Base-by-base conservation (phyloP, 37 sponge, comb jelly and placozoan species). In the Bolinopsis microptera region DNA sequence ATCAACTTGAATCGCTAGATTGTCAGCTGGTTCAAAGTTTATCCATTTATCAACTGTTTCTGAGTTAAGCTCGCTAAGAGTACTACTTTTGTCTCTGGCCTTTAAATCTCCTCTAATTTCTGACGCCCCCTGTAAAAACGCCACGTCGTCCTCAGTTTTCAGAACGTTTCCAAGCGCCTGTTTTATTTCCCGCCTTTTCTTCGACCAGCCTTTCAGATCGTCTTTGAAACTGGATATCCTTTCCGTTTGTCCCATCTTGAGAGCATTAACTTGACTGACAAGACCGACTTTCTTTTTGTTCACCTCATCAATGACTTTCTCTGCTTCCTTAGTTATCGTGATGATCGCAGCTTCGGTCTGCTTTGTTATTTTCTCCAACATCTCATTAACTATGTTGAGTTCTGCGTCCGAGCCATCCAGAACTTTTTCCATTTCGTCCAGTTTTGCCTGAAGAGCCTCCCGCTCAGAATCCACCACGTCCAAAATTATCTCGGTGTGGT, bases 291-390 rank as follows among this genome's bases (percentile, higher is more conserved):
- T 86, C 90, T 41, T 39, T 34, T 86, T 86, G 61, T n/a, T 40
- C n/a, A 86, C 41, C 61, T 41, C 61, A 27, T 41, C 90, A 8
- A 86, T 34, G 0, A 38, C 90, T n/a, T 86, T 41, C 9, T 86
- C 90, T 1, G 61, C 40, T 30, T 86, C 38, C 30, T 86, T 86
- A 30, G 37, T 86, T 23, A 86, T 86, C 90, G 13, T 86, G 90
- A 86, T 86, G 26, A 86, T 41, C 0, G 90, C 90, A 5, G 90
- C 90, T 30, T 86, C 90, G 22, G 90, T 27, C 90, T 86, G 90
- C 28, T 86, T 86, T 0, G 90, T 86, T 3, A 86, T 39, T 23
- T 86, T 86, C 90, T 86, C 90, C 90, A 86, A 38, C 90, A 41
- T 41, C 61, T 41, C 61, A 27, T 86, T 86, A 25, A 38, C 90